Percentiles rank a stretch among this genome's conserved stretches.
These are phyloP conservation scores for Kryphioiulus occultus DNA, from an alignment of 2,888 invertebrate genomes.

Conservation along the genomic window DNA sequence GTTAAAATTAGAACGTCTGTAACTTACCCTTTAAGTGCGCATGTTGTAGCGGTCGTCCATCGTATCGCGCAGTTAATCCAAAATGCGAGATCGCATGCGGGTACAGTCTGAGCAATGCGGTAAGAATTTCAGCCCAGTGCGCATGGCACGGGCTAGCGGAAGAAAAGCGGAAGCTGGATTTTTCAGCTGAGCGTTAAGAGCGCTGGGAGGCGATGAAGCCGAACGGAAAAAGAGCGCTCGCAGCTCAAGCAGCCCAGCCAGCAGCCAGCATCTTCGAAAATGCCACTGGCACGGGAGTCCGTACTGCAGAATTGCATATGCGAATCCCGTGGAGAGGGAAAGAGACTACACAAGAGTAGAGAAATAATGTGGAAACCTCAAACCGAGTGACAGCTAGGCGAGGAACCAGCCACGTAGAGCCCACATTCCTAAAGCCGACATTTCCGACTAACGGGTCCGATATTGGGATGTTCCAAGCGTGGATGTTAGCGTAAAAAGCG, in stretches of 20 bases:
- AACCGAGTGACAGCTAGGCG: background rate
- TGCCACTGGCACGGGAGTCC: background rate
- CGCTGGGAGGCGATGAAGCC: background rate
- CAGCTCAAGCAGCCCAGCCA: background rate
- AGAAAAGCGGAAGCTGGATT: background rate
- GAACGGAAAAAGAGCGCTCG: background rate
- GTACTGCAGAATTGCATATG: background rate
- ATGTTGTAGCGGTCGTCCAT: background rate
- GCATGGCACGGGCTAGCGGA: background rate
- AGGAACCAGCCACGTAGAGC: too few species aligned
- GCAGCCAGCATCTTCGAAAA: background rate
- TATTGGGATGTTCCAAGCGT: background rate
- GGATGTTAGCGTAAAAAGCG: background rate
- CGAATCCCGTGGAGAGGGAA: background rate
- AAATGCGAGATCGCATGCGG: background rate
- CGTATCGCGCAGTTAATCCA: background rate
- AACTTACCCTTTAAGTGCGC: constrained; percentile 9
- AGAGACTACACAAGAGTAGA: background rate
- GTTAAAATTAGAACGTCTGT: background rate
- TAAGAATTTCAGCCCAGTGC: background rate
- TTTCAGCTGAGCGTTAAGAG: background rate
- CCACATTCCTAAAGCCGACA: background rate
- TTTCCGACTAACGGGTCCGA: background rate
- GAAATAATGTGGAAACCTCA: background rate
- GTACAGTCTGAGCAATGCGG: background rate